phyloP scores from a whole-genome alignment of 1,140 invertebrate species.

The Planococcus citri region DNA sequence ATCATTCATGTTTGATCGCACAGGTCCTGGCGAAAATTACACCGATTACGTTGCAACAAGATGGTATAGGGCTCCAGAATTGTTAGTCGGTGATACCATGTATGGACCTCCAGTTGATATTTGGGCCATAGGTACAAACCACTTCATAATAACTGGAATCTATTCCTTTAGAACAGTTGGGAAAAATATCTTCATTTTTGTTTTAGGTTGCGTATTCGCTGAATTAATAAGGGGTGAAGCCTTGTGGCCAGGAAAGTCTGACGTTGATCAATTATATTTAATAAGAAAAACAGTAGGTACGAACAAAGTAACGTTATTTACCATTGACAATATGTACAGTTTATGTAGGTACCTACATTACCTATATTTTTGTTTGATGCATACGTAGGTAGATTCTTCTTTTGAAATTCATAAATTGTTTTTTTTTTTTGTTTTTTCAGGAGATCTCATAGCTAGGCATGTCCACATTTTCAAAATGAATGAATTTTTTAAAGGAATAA shows the following conservation, averaged over 20 bases:
- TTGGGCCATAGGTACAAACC: slow-evolving; percentile 69
- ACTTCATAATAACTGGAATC: too few relatives aligned
- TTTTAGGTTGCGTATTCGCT: slow-evolving; percentile 77
- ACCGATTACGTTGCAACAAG: slow-evolving; percentile 98
- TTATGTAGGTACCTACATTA: too few relatives aligned
- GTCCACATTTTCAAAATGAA: slow-evolving; percentile 92
- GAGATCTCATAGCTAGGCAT: slow-evolving; percentile 84
- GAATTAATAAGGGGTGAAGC: slow-evolving; percentile 91
- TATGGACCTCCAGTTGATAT: slow-evolving; percentile 96
- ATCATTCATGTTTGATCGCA: slow-evolving; percentile 14
- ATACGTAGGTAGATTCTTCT: too few relatives aligned
- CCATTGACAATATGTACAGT: too few relatives aligned
- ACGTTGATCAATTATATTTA: slow-evolving; percentile 94
- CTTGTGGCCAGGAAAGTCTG: slow-evolving; percentile 94
- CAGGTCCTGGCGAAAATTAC: slow-evolving; percentile 87
- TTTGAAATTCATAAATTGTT: too few relatives aligned
- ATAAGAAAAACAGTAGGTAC: slow-evolving; percentile 71
- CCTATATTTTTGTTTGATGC: too few relatives aligned
- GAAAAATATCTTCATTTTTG: too few relatives aligned
- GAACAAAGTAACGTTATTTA: neutral
- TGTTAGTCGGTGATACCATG: slow-evolving; percentile 92
- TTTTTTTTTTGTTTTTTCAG: slow-evolving; percentile 32
- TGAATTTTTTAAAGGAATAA: slow-evolving; percentile 88
- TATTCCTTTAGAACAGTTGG: too few relatives aligned
- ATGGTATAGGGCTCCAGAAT: slow-evolving; percentile 94